Conservation (phyloP, 2,113 vertebrate genomes). For the Lutjanus erythropterus region DNA sequence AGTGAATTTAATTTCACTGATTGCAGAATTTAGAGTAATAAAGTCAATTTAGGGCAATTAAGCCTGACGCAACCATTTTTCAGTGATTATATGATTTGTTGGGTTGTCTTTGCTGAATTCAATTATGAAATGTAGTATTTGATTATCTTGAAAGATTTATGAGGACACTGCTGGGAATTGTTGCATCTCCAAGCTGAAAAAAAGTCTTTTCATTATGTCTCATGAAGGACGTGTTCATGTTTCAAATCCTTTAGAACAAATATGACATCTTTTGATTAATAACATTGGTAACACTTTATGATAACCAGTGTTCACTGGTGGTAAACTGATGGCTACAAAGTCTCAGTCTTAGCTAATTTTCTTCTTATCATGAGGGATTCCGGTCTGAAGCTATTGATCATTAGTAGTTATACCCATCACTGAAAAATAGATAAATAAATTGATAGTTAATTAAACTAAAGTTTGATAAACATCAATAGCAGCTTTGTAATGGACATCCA, state of each 20-base stretch:
- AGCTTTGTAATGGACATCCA: too few relatives aligned
- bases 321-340: too few relatives aligned
- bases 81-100: constrained; percentile 47
- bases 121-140: constrained; percentile 49
- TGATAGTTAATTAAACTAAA: too few relatives aligned
- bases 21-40: constrained; percentile 46
- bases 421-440: too few relatives aligned
- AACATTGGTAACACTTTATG: too few relatives aligned
- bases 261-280: not conserved
- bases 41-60: constrained; percentile 47
- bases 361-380: too few relatives aligned
- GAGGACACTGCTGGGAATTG: not conserved
- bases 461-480: too few relatives aligned
- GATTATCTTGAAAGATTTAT: constrained; percentile 49
- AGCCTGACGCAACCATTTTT: constrained; percentile 49
- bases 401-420: too few relatives aligned
- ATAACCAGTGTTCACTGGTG: too few relatives aligned
- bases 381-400: too few relatives aligned
- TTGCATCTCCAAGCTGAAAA: not conserved
- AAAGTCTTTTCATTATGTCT: not conserved
- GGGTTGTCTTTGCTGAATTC: constrained; percentile 38
- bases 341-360: too few relatives aligned
- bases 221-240: not conserved
- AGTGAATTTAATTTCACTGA: constrained; percentile 59
- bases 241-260: not conserved